These are phyloP conservation scores for Ctenicera cuprea DNA, from an alignment of 2,888 invertebrate genomes.

Conservation along the genomic window DNA sequence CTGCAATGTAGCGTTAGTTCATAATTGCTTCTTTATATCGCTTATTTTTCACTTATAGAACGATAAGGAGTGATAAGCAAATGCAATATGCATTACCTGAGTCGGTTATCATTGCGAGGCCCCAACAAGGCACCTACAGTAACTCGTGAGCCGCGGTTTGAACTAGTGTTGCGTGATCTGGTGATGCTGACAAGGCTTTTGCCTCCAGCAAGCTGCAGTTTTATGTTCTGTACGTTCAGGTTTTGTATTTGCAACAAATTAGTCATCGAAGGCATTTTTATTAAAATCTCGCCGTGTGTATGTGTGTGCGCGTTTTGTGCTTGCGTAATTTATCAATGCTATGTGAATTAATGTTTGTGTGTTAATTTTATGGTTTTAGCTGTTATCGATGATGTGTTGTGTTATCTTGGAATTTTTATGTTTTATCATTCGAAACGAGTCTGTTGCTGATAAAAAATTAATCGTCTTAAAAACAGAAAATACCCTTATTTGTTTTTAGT, in stretches of 20 bases:
- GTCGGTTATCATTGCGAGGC: constrained; percentile 50
- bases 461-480: too few relatives aligned
- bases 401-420: too few relatives aligned
- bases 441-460: too few relatives aligned
- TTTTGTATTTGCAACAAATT: constrained; percentile 3
- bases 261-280: neutral
- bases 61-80: constrained; percentile 50
- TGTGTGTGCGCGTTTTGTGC: neutral
- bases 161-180: constrained; percentile 46
- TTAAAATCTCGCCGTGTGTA: neutral
- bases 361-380: too few relatives aligned
- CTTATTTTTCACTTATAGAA: constrained; percentile 7
- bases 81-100: constrained; percentile 51
- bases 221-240: constrained; percentile 24
- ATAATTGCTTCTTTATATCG: neutral
- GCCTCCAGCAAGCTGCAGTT: constrained; percentile 23
- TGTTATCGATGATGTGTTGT: too few relatives aligned
- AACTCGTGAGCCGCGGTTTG: constrained; percentile 47
- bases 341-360: constrained; percentile 2
- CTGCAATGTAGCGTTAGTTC: neutral
- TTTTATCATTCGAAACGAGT: too few relatives aligned
- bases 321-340: neutral
- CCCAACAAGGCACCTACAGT: constrained; percentile 52
- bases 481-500: too few relatives aligned
- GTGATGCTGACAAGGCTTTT: constrained; percentile 45